Conservation (phyloP, 1,140 invertebrate genomes). For the Zaprionus tsacasi region DNA sequence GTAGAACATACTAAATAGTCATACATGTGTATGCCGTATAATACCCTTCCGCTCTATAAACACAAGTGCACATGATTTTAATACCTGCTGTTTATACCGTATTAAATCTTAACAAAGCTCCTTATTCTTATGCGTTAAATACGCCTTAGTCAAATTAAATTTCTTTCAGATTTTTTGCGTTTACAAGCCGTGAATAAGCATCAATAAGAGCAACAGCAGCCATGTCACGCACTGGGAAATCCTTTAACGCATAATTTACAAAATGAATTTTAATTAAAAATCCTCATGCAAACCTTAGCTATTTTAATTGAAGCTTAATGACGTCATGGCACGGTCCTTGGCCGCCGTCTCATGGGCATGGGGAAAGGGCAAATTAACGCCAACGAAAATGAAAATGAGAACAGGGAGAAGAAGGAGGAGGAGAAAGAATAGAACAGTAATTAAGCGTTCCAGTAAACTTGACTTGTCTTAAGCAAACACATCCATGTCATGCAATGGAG, state of each 20-base stretch:
- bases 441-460: conserved; percentile 72
- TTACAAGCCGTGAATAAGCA: conserved; percentile 20
- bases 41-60: background rate
- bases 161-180: conserved; percentile 19
- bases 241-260: conserved; percentile 77
- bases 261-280: conserved; percentile 82
- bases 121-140: background rate
- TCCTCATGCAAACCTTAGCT: conserved; percentile 75
- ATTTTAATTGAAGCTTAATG: conserved; percentile 80
- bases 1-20: no score
- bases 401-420: conserved; percentile 16
- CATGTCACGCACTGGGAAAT: conserved; percentile 55
- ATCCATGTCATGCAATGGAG: conserved; percentile 58
- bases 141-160: conserved; percentile 14
- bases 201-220: conserved; percentile 21
- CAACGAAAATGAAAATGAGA: conserved; percentile 3
- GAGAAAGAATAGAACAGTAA: conserved; percentile 49
- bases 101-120: no score
- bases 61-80: no score
- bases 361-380: background rate
- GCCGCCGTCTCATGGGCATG: conserved; percentile 32
- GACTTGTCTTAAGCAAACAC: conserved; percentile 57
- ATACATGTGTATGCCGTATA: background rate
- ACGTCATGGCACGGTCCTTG: conserved; percentile 63
- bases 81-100: no score